Evolutionary conservation across 2,888 invertebrate genomes (phyloP).

Genomic region (Callosobruchus maculatus): DNA sequence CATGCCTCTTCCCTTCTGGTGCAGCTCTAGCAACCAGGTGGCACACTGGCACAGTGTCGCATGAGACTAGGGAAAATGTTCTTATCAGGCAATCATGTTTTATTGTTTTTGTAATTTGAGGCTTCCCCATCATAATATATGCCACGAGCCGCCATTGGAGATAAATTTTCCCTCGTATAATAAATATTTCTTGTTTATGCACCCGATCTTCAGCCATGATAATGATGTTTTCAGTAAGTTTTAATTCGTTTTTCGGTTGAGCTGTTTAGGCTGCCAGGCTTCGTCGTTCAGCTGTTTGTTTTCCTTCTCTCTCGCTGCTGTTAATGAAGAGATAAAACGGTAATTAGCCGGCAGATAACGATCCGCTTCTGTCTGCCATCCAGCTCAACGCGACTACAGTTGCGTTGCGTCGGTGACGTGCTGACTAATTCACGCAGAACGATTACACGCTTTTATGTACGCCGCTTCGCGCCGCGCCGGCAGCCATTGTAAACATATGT

Average conservation of each 20-base stretch:
- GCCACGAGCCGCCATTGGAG: no score
- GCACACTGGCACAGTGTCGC: no score
- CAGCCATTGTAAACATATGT: background rate
- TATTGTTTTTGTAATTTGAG: no score
- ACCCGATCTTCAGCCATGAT: background rate
- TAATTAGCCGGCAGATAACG: background rate
- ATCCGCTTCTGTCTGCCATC: background rate
- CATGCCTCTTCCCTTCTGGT: no score
- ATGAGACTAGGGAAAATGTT: no score
- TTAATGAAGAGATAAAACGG: constrained; percentile 1
- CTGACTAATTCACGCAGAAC: background rate
- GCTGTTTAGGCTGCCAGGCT: no score
- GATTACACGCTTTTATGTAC: background rate
- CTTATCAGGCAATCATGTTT: no score
- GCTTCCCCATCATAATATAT: no score
- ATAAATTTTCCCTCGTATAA: no score
- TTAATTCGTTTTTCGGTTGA: no score
- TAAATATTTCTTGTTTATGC: background rate
- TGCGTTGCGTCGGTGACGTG: background rate
- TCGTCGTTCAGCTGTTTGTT: background rate
- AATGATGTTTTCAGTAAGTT: no score
- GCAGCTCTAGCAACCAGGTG: no score
- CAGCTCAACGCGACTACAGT: background rate
- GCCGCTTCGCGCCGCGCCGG: background rate
- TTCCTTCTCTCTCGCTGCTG: background rate